Evolutionary conservation across 2,113 vertebrate genomes (phyloP).

Genomic region (Raja brachyura): DNA sequence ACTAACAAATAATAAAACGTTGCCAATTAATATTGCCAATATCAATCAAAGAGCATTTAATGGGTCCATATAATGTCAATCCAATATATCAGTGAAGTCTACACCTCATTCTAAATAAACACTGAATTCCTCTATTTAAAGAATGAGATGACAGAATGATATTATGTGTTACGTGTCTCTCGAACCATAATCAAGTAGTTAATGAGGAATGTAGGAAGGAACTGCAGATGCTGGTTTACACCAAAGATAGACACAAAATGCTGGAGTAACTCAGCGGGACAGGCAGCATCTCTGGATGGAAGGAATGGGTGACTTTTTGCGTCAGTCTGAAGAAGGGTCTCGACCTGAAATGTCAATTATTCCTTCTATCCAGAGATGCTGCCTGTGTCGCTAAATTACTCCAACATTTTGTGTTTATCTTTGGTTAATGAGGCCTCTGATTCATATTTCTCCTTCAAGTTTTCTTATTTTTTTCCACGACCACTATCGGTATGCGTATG

Average conservation of each 20-base stretch:
- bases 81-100: background rate
- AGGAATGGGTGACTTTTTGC: too few relatives aligned
- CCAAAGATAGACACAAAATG: too few relatives aligned
- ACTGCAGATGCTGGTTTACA: too few relatives aligned
- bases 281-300: too few relatives aligned
- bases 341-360: too few relatives aligned
- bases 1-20: background rate
- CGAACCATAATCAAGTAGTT: background rate
- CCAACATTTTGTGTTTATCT: too few relatives aligned
- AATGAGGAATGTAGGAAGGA: too few relatives aligned
- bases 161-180: background rate
- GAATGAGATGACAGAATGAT: background rate
- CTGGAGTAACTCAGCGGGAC: too few relatives aligned
- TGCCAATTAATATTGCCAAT: background rate
- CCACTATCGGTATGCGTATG: background rate
- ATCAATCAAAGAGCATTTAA: background rate
- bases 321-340: too few relatives aligned
- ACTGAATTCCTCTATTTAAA: background rate
- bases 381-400: too few relatives aligned
- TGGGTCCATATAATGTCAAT: background rate
- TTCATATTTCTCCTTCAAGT: background rate
- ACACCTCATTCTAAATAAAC: conserved; percentile 3
- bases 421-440: too few relatives aligned
- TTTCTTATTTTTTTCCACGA: background rate
- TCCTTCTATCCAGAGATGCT: too few relatives aligned